A percentile compares a stretch with the other conserved stretches of the same genome.
phyloP scores from a whole-genome alignment of 2,797 vertebrate species.

The Coluber constrictor region DNA sequence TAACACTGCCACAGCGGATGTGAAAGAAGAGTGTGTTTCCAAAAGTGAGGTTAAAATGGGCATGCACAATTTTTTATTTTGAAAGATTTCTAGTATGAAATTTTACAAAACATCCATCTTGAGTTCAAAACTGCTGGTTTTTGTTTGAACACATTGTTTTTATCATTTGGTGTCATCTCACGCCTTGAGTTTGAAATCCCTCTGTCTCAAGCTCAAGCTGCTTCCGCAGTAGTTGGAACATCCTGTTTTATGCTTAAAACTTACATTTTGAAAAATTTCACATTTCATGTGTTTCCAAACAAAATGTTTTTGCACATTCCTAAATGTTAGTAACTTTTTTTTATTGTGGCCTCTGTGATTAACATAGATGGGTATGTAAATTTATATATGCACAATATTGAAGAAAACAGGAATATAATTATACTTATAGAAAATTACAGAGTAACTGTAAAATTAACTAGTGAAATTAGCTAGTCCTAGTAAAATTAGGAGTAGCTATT shows the following conservation, averaged over 20 bases:
- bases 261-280: background rate
- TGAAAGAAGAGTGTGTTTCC: background rate
- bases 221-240: background rate
- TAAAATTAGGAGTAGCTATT: background rate
- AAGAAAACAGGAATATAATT: background rate
- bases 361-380: background rate
- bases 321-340: background rate
- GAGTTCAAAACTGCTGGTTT: background rate
- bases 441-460: background rate
- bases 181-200: background rate
- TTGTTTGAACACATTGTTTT: background rate
- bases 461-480: too few species aligned
- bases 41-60: background rate
- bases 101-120: background rate
- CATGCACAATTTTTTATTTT: background rate
- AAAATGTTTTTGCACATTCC: background rate
- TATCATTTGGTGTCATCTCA: background rate
- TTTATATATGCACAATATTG: background rate
- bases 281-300: background rate
- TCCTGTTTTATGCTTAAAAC: background rate
- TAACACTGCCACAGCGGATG: background rate
- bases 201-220: background rate
- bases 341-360: background rate
- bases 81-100: background rate
- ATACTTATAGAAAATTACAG: background rate